Evolutionary conservation across 2,888 invertebrate species (phyloP), one percentile per base, ranked within the genome.

Genomic region (Sminthurinus aureus): DNA sequence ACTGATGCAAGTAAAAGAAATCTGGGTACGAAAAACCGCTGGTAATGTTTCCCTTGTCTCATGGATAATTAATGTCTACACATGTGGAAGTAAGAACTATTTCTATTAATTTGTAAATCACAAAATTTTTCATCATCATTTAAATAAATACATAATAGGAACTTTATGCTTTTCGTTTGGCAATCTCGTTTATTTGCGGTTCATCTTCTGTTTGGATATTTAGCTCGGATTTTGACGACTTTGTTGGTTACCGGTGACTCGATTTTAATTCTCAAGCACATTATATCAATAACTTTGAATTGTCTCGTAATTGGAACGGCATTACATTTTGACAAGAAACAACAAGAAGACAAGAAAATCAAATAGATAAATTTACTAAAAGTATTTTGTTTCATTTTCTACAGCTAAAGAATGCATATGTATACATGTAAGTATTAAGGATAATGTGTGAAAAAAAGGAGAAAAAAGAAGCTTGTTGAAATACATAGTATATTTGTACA

Each of bases 171-270:
- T n/a, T n/a, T n/a, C n/a, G n/a, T n/a, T n/a, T n/a, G n/a, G n/a
- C n/a, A n/a, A n/a, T n/a, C n/a, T n/a, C n/a, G n/a, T n/a, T 58
- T 77, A 77, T 20, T 50, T 24, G 15, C 22, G 58, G 58, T 58
- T 58, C 15, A 12, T 58, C 15, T 58, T 58, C 58, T 58, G 11
- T 58, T 11, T 58, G 58, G 58, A 58, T 82, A n/a, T n/a, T n/a
- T 91, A 96, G 96, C 95, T 77, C 93, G 96, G 82, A 92, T 96
- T 51, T 95, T 95, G 90, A 96, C 96, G 0, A 94, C 95, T 82
- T 93, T 93, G 89, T 91, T 96, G 89, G 95, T 95, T 89, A 96
- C 96, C 0, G 93, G 93, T 1, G 96, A 96, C 90, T 87, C 91
- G 52, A 93, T 94, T 86, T 91, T 96, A 22, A 91, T 96, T 84